Percentiles rank a stretch among this genome's conserved stretches.
phyloP scores from a whole-genome alignment of 2,888 invertebrate genomes.

The Bibio marci region DNA sequence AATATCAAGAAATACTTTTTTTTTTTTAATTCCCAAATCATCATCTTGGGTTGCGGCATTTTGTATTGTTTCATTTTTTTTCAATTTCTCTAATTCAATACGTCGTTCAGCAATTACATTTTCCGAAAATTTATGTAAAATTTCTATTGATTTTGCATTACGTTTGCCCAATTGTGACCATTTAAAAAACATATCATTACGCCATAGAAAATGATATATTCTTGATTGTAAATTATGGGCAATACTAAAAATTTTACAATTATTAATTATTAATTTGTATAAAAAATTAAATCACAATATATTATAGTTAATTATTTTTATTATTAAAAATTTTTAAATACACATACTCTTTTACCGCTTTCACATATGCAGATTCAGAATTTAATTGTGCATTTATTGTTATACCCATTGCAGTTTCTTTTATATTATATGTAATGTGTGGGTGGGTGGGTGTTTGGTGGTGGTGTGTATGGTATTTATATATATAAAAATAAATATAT shows the following conservation, averaged over 20 bases:
- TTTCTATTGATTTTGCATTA: conserved; percentile 31
- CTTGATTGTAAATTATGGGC: conserved; percentile 25
- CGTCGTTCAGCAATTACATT: conserved; percentile 34
- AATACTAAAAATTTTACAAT: conserved; percentile 16
- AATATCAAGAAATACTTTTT: conserved; percentile 49
- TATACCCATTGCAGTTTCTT: conserved; percentile 77
- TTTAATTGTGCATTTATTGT: conserved; percentile 52
- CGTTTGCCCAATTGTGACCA: conserved; percentile 5
- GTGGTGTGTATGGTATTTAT: background rate
- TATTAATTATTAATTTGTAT: background rate
- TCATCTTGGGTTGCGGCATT: conserved; percentile 12
- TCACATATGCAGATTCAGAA: conserved; percentile 51
- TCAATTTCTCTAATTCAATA: conserved; percentile 20
- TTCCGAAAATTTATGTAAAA: conserved; percentile 36
- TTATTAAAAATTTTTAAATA: no score
- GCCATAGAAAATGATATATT: conserved; percentile 24
- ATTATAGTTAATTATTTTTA: no score
- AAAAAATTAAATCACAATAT: no score
- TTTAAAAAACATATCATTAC: conserved; percentile 16
- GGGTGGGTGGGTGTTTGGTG: background rate
- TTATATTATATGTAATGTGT: conserved; percentile 15
- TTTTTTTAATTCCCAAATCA: conserved; percentile 36
- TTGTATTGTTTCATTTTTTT: conserved; percentile 6
- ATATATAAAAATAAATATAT: no score
- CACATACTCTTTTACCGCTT: conserved; percentile 51